Percentiles rank a stretch among this genome's conserved stretches.
phyloP scores from a whole-genome alignment of 2,888 invertebrate genomes.

The Conchocele bisecta region DNA sequence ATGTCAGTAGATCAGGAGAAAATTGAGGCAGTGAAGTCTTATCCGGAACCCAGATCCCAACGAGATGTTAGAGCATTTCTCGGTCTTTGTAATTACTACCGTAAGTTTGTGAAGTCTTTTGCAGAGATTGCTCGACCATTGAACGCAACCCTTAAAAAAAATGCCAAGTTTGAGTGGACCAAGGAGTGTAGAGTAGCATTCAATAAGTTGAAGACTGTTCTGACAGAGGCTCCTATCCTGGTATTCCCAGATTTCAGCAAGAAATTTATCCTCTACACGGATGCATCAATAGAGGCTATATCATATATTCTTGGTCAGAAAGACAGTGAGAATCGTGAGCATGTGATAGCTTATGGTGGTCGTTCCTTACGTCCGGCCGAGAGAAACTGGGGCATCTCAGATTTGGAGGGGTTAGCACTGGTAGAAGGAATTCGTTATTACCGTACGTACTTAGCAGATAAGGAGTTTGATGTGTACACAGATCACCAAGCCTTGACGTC shows the following conservation, averaged over 20 bases:
- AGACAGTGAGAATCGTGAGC: conserved; percentile 30
- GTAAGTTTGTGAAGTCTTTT: conserved; percentile 42
- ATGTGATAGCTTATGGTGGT: conserved; percentile 49
- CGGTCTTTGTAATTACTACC: conserved; percentile 47
- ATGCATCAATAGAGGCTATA: conserved; percentile 42
- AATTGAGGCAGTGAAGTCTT: conserved; percentile 15
- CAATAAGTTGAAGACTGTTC: conserved; percentile 16
- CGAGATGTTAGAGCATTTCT: conserved; percentile 38
- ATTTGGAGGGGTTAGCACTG: conserved; percentile 58
- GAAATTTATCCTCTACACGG: conserved; percentile 39
- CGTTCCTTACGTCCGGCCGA: conserved; percentile 40
- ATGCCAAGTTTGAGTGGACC: conserved; percentile 42
- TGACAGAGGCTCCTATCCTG: conserved; percentile 41
- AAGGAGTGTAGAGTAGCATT: conserved; percentile 34
- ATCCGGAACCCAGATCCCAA: conserved; percentile 39
- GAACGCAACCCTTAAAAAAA: conserved; percentile 39
- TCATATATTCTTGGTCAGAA: conserved; percentile 47
- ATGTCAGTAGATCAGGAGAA: conserved; percentile 44
- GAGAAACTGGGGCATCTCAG: conserved; percentile 50
- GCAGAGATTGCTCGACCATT: conserved; percentile 44
- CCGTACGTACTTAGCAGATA: conserved; percentile 43
- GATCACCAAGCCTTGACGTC: conserved; percentile 47
- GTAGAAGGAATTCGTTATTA: conserved; percentile 52
- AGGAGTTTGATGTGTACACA: conserved; percentile 36
- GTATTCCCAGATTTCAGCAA: conserved; percentile 41